Conservation (phyloP, 2,888 invertebrate genomes). For the Sabatieria punctata region DNA sequence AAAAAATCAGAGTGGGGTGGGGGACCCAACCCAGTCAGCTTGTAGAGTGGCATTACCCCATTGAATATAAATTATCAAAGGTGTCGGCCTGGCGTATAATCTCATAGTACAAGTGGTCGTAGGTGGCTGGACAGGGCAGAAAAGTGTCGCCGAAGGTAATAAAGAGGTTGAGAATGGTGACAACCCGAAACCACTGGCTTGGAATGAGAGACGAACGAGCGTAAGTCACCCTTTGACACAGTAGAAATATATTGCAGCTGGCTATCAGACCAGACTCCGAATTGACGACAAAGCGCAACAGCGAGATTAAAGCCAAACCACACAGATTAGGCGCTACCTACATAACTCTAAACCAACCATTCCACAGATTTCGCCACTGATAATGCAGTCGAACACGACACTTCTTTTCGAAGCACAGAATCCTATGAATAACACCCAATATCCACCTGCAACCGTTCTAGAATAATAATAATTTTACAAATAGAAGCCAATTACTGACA, state of each 20-base stretch:
- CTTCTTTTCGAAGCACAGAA: slow-evolving; percentile 80
- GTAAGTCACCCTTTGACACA: too few species aligned
- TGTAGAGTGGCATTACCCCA: too few species aligned
- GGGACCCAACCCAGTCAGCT: too few species aligned
- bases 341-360: too few species aligned
- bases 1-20: too few species aligned
- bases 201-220: too few species aligned
- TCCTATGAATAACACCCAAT: slow-evolving; percentile 58
- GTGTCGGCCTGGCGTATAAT: slow-evolving; percentile 75
- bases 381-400: slow-evolving; percentile 65
- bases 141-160: slow-evolving; percentile 95
- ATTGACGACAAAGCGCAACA: too few species aligned
- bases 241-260: too few species aligned
- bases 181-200: slow-evolving; percentile 58
- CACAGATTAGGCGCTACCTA: too few species aligned
- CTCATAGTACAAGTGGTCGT: slow-evolving; percentile 92
- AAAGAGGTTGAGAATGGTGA: slow-evolving; percentile 87
- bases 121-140: slow-evolving; percentile 76
- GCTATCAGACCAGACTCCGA: too few species aligned
- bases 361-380: slow-evolving; percentile 88
- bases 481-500: slow-evolving; percentile 45
- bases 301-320: too few species aligned
- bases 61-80: slow-evolving; percentile 80
- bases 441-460: slow-evolving; percentile 26
- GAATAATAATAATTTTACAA: background rate